phyloP scores from a whole-genome alignment of 2,888 invertebrate genomes.

The Agrochola circellaris region DNA sequence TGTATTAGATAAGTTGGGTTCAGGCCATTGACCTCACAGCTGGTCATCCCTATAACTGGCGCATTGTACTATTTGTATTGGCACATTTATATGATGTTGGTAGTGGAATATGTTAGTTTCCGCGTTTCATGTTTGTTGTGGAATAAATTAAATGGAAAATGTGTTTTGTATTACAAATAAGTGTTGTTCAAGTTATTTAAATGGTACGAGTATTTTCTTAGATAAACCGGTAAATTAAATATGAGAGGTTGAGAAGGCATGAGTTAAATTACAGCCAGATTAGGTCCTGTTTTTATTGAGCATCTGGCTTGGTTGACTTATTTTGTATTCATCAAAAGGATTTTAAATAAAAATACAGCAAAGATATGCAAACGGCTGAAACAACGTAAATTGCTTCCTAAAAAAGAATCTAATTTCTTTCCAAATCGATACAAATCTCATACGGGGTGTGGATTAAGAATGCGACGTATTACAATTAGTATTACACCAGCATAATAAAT shows the following conservation, averaged over 20 bases:
- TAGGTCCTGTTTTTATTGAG: neutral
- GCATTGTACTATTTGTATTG: slow-evolving; percentile 32
- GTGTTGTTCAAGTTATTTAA: neutral
- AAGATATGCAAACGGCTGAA: too few relatives aligned
- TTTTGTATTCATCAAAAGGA: neutral
- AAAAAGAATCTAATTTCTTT: neutral
- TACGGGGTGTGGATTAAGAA: neutral
- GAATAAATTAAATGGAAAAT: slow-evolving; percentile 6
- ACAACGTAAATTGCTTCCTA: too few relatives aligned
- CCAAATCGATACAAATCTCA: neutral
- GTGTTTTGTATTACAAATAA: neutral
- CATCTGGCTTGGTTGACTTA: neutral
- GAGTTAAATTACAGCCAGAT: neutral
- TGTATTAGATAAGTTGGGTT: slow-evolving; percentile 39
- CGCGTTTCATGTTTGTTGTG: slow-evolving; percentile 10
- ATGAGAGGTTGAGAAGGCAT: neutral
- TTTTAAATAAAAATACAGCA: neutral
- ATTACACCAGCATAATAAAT: slow-evolving; percentile 16
- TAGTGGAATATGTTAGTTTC: slow-evolving; percentile 23
- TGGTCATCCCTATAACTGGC: slow-evolving; percentile 44
- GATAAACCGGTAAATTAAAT: neutral
- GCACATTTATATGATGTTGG: slow-evolving; percentile 6
- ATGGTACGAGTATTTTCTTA: neutral
- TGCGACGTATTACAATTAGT: neutral
- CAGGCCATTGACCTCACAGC: slow-evolving; percentile 50